phyloP scores from a whole-genome alignment of 2,888 invertebrate genomes.

The Phasia obesa region DNA sequence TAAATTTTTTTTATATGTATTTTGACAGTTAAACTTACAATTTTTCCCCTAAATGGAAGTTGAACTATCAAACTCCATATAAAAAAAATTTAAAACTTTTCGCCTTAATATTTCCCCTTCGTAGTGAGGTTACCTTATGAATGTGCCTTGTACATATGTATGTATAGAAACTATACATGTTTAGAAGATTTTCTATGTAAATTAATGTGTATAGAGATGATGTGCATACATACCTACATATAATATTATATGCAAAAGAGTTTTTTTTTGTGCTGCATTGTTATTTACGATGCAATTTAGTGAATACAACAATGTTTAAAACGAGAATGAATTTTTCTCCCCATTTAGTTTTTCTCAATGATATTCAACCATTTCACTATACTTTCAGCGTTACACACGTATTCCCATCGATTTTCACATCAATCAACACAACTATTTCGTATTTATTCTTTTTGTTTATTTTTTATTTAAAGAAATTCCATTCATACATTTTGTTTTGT shows the following conservation, averaged over 20 bases:
- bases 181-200: slow-evolving; percentile 14
- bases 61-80: no score
- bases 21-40: no score
- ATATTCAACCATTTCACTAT: slow-evolving; percentile 20
- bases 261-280: slow-evolving; percentile 29
- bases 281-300: slow-evolving; percentile 58
- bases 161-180: background rate
- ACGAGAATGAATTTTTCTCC: slow-evolving; percentile 18
- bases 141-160: no score
- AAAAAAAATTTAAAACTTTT: no score
- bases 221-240: background rate
- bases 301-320: slow-evolving; percentile 45
- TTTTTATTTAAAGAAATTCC: slow-evolving; percentile 17
- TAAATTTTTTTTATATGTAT: no score
- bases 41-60: no score
- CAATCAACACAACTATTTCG: slow-evolving; percentile 63
- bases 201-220: background rate
- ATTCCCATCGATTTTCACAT: slow-evolving; percentile 66
- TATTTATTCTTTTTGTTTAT: slow-evolving; percentile 38
- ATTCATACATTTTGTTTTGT: slow-evolving; percentile 14
- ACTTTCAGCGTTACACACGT: background rate
- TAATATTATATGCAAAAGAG: slow-evolving; percentile 3
- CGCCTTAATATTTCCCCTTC: no score
- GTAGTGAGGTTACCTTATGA: no score
- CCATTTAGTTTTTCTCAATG: slow-evolving; percentile 39